Conservation (phyloP, 1,140 invertebrate genomes). For the Philopotamus ludificatus region DNA sequence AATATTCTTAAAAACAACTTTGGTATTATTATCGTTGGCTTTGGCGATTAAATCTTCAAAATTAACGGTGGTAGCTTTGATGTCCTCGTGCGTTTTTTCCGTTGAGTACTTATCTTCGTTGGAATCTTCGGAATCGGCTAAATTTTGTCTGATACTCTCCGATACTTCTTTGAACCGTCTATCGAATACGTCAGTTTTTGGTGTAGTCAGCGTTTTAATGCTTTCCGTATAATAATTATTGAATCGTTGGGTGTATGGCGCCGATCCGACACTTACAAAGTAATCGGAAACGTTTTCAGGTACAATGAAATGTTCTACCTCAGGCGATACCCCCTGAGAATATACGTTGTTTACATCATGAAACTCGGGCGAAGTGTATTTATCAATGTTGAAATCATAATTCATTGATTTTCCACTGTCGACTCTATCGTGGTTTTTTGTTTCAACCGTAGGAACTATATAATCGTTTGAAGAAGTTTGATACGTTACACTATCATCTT, state of each 20-base stretch:
- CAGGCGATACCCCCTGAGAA: slow-evolving; percentile 37
- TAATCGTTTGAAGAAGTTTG: background rate
- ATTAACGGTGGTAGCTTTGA: slow-evolving; percentile 12
- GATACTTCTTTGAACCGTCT: slow-evolving; percentile 36
- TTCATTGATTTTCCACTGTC: slow-evolving; percentile 29
- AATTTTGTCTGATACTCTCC: slow-evolving; percentile 37
- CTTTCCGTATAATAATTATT: slow-evolving; percentile 11
- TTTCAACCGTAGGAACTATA: background rate
- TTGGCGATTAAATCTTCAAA: slow-evolving; percentile 34
- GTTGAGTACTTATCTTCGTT: slow-evolving; percentile 16
- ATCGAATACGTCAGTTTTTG: slow-evolving; percentile 34
- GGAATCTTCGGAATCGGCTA: slow-evolving; percentile 30
- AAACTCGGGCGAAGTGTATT: slow-evolving; percentile 40
- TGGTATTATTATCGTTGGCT: slow-evolving; percentile 31
- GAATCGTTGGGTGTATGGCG: background rate
- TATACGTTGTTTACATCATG: slow-evolving; percentile 41
- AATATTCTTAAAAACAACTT: slow-evolving; percentile 36
- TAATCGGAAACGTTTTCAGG: slow-evolving; percentile 39
- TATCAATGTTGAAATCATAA: slow-evolving; percentile 37
- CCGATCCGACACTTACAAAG: slow-evolving; percentile 31
- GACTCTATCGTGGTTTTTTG: slow-evolving; percentile 17
- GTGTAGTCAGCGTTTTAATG: slow-evolving; percentile 21
- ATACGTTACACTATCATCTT: background rate
- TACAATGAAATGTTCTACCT: slow-evolving; percentile 38
- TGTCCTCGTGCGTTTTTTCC: background rate